These are phyloP conservation scores for Gobio occitaniae DNA, from an alignment of 2,797 vertebrate genomes.

Conservation along the genomic window DNA sequence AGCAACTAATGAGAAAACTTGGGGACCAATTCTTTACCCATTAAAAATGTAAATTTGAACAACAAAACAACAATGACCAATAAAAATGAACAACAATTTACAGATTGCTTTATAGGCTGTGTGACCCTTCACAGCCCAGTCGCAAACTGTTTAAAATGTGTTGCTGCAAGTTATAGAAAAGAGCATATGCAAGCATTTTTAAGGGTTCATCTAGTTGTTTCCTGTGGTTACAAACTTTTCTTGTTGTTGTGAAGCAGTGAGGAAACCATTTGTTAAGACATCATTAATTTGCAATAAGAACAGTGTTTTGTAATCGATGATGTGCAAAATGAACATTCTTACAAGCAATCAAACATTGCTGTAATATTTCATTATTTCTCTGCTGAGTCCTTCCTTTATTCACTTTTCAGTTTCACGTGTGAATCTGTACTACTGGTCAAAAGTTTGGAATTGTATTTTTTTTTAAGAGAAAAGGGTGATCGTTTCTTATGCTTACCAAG, in stretches of 20 bases:
- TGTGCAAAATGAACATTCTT: background rate
- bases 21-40: no score
- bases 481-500: background rate
- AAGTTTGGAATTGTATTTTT: background rate
- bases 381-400: background rate
- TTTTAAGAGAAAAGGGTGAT: no score
- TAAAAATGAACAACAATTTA: background rate
- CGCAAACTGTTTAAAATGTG: background rate
- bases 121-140: background rate
- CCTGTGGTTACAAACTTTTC: background rate
- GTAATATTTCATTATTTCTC: background rate
- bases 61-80: no score
- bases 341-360: background rate
- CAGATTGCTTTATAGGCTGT: background rate
- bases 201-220: background rate
- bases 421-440: background rate
- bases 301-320: conserved; percentile 7
- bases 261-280: conserved; percentile 16
- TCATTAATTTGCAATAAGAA: background rate
- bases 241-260: conserved; percentile 15
- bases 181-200: background rate
- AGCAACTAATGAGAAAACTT: no score
- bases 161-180: background rate
- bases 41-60: background rate
- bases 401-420: background rate